Conservation (phyloP, 2,797 vertebrate species). For the Scolopax rusticola region DNA sequence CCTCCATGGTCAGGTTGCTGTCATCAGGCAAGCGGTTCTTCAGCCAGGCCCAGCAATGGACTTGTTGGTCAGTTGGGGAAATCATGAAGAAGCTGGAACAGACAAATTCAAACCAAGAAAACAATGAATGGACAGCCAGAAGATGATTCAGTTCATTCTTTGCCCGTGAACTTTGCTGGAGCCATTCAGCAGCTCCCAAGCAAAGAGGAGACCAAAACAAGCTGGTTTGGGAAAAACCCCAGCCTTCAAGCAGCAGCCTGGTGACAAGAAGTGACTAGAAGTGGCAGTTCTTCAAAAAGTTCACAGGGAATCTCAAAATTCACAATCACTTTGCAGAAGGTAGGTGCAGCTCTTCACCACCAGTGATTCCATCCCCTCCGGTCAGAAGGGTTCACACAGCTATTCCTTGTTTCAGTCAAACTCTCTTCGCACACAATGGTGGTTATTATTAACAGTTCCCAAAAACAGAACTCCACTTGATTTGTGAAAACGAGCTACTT, state of each 20-base stretch:
- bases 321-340: not conserved
- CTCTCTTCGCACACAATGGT: not conserved
- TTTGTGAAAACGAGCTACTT: constrained; percentile 18
- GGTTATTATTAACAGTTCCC: not conserved
- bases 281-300: not conserved
- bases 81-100: constrained; percentile 94
- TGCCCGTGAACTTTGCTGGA: not conserved
- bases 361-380: not conserved
- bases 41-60: constrained; percentile 98
- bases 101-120: not conserved
- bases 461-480: constrained; percentile 32
- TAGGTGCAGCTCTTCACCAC: not conserved
- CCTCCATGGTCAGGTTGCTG: constrained; percentile 90
- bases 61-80: constrained; percentile 97
- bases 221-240: not conserved
- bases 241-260: not conserved
- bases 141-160: not conserved
- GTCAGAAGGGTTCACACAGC: not conserved
- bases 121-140: not conserved
- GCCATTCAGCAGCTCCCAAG: not conserved
- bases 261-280: not conserved
- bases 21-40: constrained; percentile 91
- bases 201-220: not conserved
- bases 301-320: not conserved
- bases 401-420: not conserved